phyloP scores from a whole-genome alignment of 2,888 invertebrate species.

The Cataglyphis rosenhaueri region DNA sequence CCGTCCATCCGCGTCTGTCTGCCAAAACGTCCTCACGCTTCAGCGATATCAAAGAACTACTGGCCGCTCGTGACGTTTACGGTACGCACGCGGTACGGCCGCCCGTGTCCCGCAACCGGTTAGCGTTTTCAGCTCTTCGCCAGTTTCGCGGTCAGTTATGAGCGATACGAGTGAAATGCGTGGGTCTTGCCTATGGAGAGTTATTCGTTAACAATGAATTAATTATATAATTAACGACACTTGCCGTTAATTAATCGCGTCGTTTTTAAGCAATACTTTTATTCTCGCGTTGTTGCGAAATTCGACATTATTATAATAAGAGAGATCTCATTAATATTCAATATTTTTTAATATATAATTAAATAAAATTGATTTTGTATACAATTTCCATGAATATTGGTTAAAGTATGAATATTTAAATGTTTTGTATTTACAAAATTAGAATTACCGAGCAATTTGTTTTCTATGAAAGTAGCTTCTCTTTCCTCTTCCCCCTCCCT shows the following conservation, averaged over 20 bases:
- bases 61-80: conserved; percentile 72
- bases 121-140: conserved; percentile 57
- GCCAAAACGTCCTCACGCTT: conserved; percentile 84
- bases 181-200: conserved; percentile 30
- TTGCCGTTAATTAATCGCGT: conserved; percentile 28
- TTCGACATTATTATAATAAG: neutral
- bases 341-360: neutral
- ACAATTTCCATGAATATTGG: neutral
- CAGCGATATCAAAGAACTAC: conserved; percentile 85
- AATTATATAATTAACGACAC: neutral
- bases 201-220: conserved; percentile 32
- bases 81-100: conserved; percentile 59
- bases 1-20: conserved; percentile 71
- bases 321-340: neutral
- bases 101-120: conserved; percentile 58
- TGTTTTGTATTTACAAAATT: conserved; percentile 5
- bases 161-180: conserved; percentile 37
- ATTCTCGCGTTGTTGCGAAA: neutral
- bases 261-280: neutral
- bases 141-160: conserved; percentile 40
- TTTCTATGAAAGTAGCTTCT: neutral
- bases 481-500: neutral
- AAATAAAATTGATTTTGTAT: neutral
- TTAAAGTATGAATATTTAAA: neutral
- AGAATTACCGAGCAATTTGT: conserved; percentile 36